phyloP scores from a whole-genome alignment of 1,140 invertebrate genomes.

The Hyles vespertilio region DNA sequence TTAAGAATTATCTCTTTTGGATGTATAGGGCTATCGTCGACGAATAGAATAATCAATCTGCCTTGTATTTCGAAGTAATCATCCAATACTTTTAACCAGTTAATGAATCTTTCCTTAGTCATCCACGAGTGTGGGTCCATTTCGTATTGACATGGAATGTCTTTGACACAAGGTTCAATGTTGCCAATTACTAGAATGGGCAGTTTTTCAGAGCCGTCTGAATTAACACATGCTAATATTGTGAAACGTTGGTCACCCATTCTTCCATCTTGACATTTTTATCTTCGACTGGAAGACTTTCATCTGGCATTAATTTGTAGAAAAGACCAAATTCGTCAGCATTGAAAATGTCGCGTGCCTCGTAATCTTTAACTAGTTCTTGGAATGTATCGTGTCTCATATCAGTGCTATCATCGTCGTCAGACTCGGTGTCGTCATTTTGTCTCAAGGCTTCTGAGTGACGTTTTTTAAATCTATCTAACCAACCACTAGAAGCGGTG shows the following conservation, averaged over 20 bases:
- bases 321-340: conserved; percentile 8
- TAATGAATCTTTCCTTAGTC: neutral
- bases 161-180: neutral
- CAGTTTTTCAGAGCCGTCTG: conserved; percentile 5
- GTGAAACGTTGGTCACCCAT: neutral
- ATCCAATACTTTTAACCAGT: conserved; percentile 6
- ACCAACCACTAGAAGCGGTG: conserved; percentile 8
- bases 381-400: conserved; percentile 1
- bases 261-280: conserved; percentile 4
- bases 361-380: conserved; percentile 6
- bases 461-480: conserved; percentile 3
- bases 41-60: conserved; percentile 2
- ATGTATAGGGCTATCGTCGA: conserved; percentile 6
- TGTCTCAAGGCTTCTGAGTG: conserved; percentile 1
- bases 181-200: conserved; percentile 7
- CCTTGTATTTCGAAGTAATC: conserved; percentile 10
- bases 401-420: neutral
- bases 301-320: conserved; percentile 4
- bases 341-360: conserved; percentile 6
- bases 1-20: conserved; percentile 8
- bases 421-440: conserved; percentile 1
- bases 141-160: conserved; percentile 7
- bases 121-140: conserved; percentile 5
- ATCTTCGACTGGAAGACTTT: neutral
- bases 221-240: conserved; percentile 6